A percentile compares a stretch with the other conserved stretches of the same genome.
Evolutionary conservation across 2,888 invertebrate species (phyloP).

Genomic region (Frankliniella intonsa): DNA sequence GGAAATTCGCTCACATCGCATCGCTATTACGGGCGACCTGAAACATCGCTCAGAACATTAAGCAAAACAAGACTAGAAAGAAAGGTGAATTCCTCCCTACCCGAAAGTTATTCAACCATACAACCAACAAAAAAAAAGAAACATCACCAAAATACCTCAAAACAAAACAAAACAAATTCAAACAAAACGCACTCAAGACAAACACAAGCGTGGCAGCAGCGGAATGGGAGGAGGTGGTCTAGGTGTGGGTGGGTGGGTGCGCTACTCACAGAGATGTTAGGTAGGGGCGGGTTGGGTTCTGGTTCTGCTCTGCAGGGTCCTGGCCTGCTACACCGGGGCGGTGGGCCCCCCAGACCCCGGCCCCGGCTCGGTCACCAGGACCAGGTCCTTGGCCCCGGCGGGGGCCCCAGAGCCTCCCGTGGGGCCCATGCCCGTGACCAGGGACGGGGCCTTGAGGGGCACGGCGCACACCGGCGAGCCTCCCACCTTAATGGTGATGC

Average conservation of each 20-base stretch:
- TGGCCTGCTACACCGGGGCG: not conserved
- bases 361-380: not conserved
- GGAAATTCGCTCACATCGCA: too few relatives aligned
- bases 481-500: slow-evolving; percentile 59
- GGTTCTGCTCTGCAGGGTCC: not conserved
- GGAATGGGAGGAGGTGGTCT: not conserved
- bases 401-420: not conserved
- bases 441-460: slow-evolving; percentile 1
- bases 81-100: too few relatives aligned
- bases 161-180: too few relatives aligned
- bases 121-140: too few relatives aligned
- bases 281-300: not conserved
- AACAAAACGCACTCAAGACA: not conserved
- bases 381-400: not conserved
- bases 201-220: not conserved
- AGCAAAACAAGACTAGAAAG: too few relatives aligned
- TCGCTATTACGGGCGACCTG: too few relatives aligned
- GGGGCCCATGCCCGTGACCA: not conserved
- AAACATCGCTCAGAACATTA: too few relatives aligned
- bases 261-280: not conserved
- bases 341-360: slow-evolving; percentile 3
- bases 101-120: too few relatives aligned
- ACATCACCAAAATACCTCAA: too few relatives aligned
- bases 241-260: too few relatives aligned
- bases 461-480: slow-evolving; percentile 33